phyloP scores from a whole-genome alignment of 2,888 invertebrate genomes.

The Heliconius ismenius region DNA sequence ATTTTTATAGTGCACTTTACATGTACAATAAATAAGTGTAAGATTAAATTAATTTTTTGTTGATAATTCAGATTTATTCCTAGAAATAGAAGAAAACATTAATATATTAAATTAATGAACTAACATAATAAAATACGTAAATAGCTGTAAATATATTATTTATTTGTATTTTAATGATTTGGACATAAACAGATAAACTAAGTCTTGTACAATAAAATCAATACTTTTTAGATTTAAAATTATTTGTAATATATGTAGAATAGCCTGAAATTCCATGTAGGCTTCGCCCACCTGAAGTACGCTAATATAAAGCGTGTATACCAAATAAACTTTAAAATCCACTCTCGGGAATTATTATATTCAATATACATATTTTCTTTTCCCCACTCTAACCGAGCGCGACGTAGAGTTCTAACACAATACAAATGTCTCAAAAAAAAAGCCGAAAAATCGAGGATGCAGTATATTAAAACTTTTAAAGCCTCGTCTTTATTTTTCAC shows the following conservation, averaged over 20 bases:
- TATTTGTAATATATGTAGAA: not conserved
- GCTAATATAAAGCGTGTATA: not conserved
- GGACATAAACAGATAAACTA: not conserved
- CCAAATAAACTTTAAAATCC: not conserved
- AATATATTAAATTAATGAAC: not conserved
- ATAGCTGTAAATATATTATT: constrained; percentile 4
- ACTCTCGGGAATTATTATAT: not conserved
- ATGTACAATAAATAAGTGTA: no score
- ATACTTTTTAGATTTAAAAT: not conserved
- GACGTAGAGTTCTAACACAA: not conserved
- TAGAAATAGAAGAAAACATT: not conserved
- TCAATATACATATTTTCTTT: not conserved
- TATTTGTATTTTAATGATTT: not conserved
- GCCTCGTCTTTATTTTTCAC: no score
- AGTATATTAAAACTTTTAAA: no score
- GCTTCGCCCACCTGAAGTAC: not conserved
- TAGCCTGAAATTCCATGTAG: not conserved
- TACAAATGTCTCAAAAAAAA: not conserved
- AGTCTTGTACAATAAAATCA: no score
- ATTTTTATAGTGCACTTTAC: no score
- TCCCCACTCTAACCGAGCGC: not conserved
- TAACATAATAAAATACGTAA: constrained; percentile 21
- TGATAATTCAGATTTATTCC: no score
- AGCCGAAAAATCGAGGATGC: no score
- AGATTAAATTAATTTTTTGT: no score